These are phyloP conservation scores for Lysandra coridon DNA, from an alignment of 2,888 invertebrate species.

Conservation along the genomic window DNA sequence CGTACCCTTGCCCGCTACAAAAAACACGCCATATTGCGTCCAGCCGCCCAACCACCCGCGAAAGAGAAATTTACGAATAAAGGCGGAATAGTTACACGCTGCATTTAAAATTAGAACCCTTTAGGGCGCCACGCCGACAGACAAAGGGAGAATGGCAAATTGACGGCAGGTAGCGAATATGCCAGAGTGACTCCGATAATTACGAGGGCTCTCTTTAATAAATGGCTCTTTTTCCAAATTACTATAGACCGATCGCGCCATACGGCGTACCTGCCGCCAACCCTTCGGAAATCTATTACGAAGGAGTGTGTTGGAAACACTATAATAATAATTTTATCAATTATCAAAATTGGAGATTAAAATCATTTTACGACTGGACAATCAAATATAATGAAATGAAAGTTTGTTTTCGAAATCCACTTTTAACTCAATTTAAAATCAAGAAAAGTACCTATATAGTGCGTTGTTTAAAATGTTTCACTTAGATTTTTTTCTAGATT, in stretches of 20 bases:
- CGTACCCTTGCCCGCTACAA: constrained; percentile 68
- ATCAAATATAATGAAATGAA: neutral
- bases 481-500: no score
- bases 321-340: constrained; percentile 7
- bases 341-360: constrained; percentile 25
- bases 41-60: constrained; percentile 75
- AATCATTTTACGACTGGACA: neutral
- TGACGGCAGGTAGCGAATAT: constrained; percentile 80
- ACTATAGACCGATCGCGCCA: constrained; percentile 76
- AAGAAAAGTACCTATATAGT: no score
- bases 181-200: constrained; percentile 73
- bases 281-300: constrained; percentile 54
- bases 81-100: constrained; percentile 76
- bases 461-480: no score
- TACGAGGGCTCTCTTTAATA: constrained; percentile 77
- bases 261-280: constrained; percentile 76
- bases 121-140: constrained; percentile 80
- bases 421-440: neutral
- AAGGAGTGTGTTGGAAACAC: constrained; percentile 42
- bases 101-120: constrained; percentile 80
- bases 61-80: constrained; percentile 78
- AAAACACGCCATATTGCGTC: constrained; percentile 77
- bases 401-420: neutral
- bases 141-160: constrained; percentile 79
- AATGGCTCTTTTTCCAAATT: constrained; percentile 78